phyloP scores from a whole-genome alignment of 1,140 invertebrate species.

The Drosophila virilis region DNA sequence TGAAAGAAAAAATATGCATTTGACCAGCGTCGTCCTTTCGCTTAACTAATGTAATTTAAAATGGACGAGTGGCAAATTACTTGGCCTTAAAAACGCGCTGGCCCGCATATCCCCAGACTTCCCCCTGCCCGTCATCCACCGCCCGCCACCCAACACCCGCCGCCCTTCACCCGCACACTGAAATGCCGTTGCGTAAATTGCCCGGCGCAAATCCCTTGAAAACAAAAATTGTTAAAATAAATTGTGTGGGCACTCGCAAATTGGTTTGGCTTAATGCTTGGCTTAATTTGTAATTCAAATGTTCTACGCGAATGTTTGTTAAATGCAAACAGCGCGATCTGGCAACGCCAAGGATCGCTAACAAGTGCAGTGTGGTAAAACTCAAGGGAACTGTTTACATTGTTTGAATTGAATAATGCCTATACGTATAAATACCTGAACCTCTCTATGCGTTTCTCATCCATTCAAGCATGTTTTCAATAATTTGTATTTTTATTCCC shows the following conservation, averaged over 20 bases:
- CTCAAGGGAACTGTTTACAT: background rate
- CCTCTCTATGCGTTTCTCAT: background rate
- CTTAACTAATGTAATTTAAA: conserved; percentile 80
- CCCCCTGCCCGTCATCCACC: background rate
- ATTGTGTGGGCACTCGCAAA: conserved; percentile 72
- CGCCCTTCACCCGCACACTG: background rate
- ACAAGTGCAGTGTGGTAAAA: background rate
- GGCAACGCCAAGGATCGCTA: conserved; percentile 27
- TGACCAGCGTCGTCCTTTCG: conserved; percentile 56
- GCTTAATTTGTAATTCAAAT: conserved; percentile 80
- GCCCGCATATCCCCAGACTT: conserved; percentile 40
- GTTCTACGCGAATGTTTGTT: conserved; percentile 44
- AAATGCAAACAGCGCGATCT: conserved; percentile 48
- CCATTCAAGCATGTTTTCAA: no score
- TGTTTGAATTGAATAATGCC: background rate
- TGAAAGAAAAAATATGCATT: conserved; percentile 79
- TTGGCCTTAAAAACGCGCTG: conserved; percentile 58
- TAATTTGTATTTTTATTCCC: no score
- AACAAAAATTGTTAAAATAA: conserved; percentile 73
- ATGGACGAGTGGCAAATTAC: conserved; percentile 81
- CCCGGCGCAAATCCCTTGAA: conserved; percentile 68
- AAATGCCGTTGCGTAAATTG: conserved; percentile 55
- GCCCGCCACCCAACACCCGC: conserved; percentile 1
- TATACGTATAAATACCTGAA: background rate
- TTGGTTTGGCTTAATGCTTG: conserved; percentile 61